These are phyloP conservation scores for Leptinotarsa defecta DNA, from an alignment of 1,140 invertebrate species.

Conservation along the genomic window DNA sequence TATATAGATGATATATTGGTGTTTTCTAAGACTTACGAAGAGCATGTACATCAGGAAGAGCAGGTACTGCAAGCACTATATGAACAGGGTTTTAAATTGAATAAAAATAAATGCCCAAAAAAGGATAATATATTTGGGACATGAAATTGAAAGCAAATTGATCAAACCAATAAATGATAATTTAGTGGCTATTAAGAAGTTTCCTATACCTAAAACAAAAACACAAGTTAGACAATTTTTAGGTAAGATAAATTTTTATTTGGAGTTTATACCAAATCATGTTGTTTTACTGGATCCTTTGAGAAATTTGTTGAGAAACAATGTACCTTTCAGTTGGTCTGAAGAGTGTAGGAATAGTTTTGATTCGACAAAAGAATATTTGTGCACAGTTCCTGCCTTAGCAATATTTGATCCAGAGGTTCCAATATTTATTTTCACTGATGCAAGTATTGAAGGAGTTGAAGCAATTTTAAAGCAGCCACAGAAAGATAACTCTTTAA, in stretches of 20 bases:
- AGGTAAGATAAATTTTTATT: slow-evolving; percentile 43
- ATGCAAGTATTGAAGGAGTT: slow-evolving; percentile 46
- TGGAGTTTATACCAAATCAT: slow-evolving; percentile 40
- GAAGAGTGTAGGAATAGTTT: too few relatives aligned
- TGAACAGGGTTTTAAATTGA: slow-evolving; percentile 49
- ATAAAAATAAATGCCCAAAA: slow-evolving; percentile 40
- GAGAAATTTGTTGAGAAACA: too few relatives aligned
- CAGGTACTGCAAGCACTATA: slow-evolving; percentile 54
- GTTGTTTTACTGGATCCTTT: slow-evolving; percentile 33
- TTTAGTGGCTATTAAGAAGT: slow-evolving; percentile 17
- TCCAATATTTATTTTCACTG: slow-evolving; percentile 41
- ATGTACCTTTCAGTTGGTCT: too few relatives aligned
- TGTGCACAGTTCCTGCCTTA: not conserved
- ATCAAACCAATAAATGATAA: slow-evolving; percentile 43
- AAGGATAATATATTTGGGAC: slow-evolving; percentile 44
- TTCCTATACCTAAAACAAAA: slow-evolving; percentile 20
- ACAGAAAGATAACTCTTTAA: not conserved
- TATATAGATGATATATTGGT: too few relatives aligned
- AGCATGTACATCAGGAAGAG: slow-evolving; percentile 37
- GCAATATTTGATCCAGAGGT: not conserved
- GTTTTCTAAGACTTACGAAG: too few relatives aligned
- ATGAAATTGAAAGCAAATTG: slow-evolving; percentile 41
- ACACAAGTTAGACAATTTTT: slow-evolving; percentile 40
- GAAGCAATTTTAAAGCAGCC: slow-evolving; percentile 53
- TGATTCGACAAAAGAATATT: too few relatives aligned